A percentile compares a stretch with the other conserved stretches of the same genome.
Conservation (phyloP, 2,113 vertebrate species). For the Microcebus griseorufus region DNA sequence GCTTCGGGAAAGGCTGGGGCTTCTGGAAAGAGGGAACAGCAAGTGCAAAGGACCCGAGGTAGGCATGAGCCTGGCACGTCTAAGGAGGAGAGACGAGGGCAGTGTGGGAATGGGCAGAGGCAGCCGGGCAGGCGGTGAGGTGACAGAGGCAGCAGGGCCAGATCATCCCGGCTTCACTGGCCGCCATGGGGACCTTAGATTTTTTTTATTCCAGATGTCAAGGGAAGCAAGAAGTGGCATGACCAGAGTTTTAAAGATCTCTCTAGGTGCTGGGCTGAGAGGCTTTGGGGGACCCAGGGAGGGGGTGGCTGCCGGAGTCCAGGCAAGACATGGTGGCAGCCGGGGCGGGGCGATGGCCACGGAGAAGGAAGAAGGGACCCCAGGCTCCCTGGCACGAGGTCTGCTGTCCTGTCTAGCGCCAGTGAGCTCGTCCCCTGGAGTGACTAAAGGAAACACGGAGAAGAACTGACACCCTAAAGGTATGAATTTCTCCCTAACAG, state of each 20-base stretch:
- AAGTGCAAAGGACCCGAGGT: background rate
- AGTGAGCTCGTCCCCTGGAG: too few relatives aligned
- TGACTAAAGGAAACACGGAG: background rate
- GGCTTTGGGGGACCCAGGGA: background rate
- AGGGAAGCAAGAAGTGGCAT: background rate
- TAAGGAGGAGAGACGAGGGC: background rate
- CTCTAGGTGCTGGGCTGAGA: background rate
- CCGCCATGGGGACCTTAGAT: background rate
- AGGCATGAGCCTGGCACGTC: background rate
- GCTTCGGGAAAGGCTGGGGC: background rate
- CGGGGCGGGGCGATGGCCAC: background rate
- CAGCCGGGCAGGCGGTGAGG: background rate
- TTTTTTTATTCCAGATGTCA: background rate
- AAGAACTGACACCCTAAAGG: too few relatives aligned
- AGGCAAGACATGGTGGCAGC: too few relatives aligned
- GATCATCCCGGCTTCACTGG: background rate
- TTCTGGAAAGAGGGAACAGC: background rate
- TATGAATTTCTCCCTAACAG: background rate
- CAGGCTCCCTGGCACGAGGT: background rate
- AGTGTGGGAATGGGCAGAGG: background rate
- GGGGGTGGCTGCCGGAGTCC: background rate
- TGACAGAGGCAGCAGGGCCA: background rate
- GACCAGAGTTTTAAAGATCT: background rate
- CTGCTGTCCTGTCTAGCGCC: rapidly evolving
- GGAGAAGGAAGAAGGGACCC: background rate